A percentile compares a stretch with the other conserved stretches of the same genome.
Evolutionary conservation across 2,113 vertebrate species (phyloP).

Genomic region (Donacobius atricapilla): DNA sequence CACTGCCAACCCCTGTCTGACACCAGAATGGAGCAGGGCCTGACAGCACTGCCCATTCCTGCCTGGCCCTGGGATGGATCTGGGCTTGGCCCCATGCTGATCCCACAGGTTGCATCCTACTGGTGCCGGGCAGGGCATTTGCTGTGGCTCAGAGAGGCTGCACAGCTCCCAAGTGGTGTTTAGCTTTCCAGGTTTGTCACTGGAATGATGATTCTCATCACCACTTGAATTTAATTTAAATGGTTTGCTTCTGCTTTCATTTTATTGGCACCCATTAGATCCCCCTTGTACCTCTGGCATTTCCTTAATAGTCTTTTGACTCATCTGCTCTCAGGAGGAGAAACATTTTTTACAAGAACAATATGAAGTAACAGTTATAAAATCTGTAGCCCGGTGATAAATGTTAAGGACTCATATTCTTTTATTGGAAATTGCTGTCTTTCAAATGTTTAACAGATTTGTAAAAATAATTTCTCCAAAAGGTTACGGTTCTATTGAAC

Average conservation of each 20-base stretch:
- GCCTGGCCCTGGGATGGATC: background rate
- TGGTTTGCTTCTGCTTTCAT: conserved; percentile 14
- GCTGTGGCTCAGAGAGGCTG: background rate
- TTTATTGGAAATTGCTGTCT: conserved; percentile 59
- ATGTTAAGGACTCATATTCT: conserved; percentile 44
- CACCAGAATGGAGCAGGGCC: background rate
- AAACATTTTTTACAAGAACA: conserved; percentile 47
- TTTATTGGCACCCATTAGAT: background rate
- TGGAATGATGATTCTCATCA: conserved; percentile 54
- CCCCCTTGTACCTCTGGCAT: conserved; percentile 5
- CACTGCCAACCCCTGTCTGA: background rate
- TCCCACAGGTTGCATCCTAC: rapidly evolving
- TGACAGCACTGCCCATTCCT: background rate
- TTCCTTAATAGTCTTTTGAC: conserved; percentile 45
- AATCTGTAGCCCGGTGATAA: conserved; percentile 49
- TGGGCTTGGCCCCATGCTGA: rapidly evolving
- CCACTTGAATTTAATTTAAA: background rate
- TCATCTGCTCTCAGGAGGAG: conserved; percentile 51
- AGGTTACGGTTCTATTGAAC: conserved; percentile 53
- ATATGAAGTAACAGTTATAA: conserved; percentile 58
- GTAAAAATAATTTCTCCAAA: conserved; percentile 65
- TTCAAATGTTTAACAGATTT: conserved; percentile 68
- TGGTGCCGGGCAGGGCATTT: rapidly evolving
- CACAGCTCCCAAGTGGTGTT: background rate
- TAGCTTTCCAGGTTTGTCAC: conserved; percentile 38